These are phyloP conservation scores for Notodonta ziczac DNA, from an alignment of 2,888 invertebrate genomes.

Conservation along the genomic window DNA sequence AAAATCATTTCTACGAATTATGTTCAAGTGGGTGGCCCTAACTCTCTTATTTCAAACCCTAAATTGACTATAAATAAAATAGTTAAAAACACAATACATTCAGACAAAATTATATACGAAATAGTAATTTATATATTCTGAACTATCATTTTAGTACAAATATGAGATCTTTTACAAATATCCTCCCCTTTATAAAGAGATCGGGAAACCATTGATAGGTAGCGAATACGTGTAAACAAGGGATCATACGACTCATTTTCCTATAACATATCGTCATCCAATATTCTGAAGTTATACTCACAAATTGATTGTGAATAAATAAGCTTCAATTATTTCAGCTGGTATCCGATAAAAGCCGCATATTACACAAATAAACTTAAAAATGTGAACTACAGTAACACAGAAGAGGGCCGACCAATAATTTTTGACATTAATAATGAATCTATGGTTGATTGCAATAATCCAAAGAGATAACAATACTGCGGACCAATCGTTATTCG, in stretches of 20 bases:
- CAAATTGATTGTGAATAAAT: constrained; percentile 52
- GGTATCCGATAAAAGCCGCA: constrained; percentile 63
- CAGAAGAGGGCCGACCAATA: constrained; percentile 64
- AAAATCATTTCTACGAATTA: constrained; percentile 29
- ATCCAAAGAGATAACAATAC: too few relatives aligned
- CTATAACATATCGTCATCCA: constrained; percentile 14
- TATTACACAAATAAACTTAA: constrained; percentile 69
- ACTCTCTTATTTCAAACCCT: too few relatives aligned
- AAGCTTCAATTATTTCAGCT: constrained; percentile 59
- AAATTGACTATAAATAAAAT: constrained; percentile 20
- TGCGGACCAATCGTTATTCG: too few relatives aligned
- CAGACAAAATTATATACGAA: too few relatives aligned
- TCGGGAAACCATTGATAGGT: constrained; percentile 51
- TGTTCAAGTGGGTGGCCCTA: constrained; percentile 45
- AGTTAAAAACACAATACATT: constrained; percentile 8
- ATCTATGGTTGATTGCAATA: too few relatives aligned
- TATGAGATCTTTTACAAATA: constrained; percentile 41
- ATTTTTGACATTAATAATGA: constrained; percentile 11
- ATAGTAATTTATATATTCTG: too few relatives aligned
- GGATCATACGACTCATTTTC: constrained; percentile 48
- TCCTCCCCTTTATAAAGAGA: constrained; percentile 81
- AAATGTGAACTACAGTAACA: constrained; percentile 60
- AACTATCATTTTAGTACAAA: constrained; percentile 2
- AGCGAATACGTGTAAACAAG: constrained; percentile 81
- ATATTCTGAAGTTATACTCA: constrained; percentile 52